These are phyloP conservation scores for Neotoxoptera formosana DNA, from an alignment of 1,140 invertebrate genomes.

Conservation along the genomic window DNA sequence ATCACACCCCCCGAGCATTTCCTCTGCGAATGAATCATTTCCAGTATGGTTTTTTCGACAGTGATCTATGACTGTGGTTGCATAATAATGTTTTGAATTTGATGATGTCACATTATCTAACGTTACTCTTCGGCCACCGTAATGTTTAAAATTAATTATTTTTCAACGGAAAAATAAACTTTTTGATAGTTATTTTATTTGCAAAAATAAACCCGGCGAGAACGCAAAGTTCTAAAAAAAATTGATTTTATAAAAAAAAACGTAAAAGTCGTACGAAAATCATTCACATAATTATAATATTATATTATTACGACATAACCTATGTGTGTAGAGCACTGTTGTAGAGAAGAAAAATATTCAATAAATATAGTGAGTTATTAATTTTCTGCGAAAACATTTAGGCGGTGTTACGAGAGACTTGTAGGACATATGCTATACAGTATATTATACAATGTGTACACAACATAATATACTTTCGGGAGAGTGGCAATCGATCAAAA, in stretches of 20 bases:
- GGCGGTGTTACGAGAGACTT: background rate
- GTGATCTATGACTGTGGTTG: background rate
- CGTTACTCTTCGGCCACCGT: background rate
- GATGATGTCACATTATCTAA: background rate
- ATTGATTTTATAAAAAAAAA: background rate
- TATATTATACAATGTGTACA: background rate
- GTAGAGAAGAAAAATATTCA: background rate
- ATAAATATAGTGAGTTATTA: background rate
- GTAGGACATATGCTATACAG: background rate
- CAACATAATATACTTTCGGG: background rate
- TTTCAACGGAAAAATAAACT: background rate
- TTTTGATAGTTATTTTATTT: background rate
- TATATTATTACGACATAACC: too few species aligned
- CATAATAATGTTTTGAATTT: background rate
- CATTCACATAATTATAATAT: background rate
- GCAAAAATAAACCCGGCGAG: background rate
- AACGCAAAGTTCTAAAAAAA: background rate
- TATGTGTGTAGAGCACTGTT: background rate
- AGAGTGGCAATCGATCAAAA: conserved; percentile 5
- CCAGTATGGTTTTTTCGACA: background rate
- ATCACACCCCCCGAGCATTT: background rate
- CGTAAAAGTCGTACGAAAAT: background rate
- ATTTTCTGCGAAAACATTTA: background rate
- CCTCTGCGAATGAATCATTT: background rate
- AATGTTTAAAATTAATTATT: background rate